phyloP scores from a whole-genome alignment of 2,797 vertebrate genomes.

The Sternotherus odoratus region DNA sequence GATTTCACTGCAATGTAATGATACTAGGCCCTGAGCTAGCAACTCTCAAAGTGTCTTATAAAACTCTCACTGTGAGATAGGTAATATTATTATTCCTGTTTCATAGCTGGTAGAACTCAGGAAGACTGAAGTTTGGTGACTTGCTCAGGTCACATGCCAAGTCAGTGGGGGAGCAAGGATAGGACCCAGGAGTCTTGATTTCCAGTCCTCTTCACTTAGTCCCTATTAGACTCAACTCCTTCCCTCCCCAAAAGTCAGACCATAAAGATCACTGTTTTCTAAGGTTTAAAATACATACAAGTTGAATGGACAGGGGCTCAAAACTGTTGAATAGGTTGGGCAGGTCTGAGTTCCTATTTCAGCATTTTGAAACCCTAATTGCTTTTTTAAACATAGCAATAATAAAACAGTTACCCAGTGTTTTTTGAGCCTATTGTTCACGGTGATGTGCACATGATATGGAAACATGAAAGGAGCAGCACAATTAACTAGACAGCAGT shows the following conservation, averaged over 20 bases:
- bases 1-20: not conserved
- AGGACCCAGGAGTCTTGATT: not conserved
- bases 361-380: conserved; percentile 43
- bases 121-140: not conserved
- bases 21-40: not conserved
- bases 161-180: not conserved
- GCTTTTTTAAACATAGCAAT: conserved; percentile 52
- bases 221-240: not conserved
- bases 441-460: conserved; percentile 30
- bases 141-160: conserved; percentile 14
- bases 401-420: conserved; percentile 53
- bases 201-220: not conserved
- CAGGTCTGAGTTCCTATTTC: conserved; percentile 38
- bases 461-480: conserved; percentile 34
- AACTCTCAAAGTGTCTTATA: conserved; percentile 37
- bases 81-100: not conserved
- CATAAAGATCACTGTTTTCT: not conserved
- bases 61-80: not conserved
- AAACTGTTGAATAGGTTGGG: not conserved
- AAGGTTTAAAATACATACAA: conserved; percentile 9
- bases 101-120: not conserved
- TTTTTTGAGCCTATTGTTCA: conserved; percentile 58
- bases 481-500: not conserved
- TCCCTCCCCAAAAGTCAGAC: not conserved
- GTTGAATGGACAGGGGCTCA: not conserved